Evolutionary conservation across 1,140 invertebrate species (phyloP).

Genomic region (Hirudo medicinalis): DNA sequence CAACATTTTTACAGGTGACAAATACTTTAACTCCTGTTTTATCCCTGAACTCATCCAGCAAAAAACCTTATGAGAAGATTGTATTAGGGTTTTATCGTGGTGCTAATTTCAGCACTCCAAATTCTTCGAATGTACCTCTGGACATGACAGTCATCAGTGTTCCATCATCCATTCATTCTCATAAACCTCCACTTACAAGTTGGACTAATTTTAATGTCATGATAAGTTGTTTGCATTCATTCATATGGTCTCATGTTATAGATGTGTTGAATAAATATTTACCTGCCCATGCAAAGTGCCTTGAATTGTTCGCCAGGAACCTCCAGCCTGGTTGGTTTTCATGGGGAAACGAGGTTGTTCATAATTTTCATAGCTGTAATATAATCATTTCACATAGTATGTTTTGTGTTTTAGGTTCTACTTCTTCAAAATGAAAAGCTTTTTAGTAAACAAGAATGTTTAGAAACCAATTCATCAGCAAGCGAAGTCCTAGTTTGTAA

Average conservation of each 20-base stretch:
- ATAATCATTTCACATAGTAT: too few species aligned
- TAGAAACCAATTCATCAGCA: too few species aligned
- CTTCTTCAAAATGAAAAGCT: too few species aligned
- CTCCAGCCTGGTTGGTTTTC: constrained; percentile 68
- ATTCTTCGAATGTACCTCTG: constrained; percentile 16
- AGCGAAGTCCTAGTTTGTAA: too few species aligned
- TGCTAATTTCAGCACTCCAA: constrained; percentile 40
- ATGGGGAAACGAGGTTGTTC: constrained; percentile 61
- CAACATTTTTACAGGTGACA: constrained; percentile 17
- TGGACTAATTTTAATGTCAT: constrained; percentile 20
- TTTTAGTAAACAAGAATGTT: too few species aligned
- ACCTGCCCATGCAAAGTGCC: constrained; percentile 48
- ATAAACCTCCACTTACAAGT: constrained; percentile 65
- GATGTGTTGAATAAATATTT: constrained; percentile 53
- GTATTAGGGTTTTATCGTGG: constrained; percentile 58
- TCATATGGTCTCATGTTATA: constrained; percentile 36
- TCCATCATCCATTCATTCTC: constrained; percentile 79
- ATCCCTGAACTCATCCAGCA: background rate
- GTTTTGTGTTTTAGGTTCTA: too few species aligned
- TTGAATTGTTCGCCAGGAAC: constrained; percentile 80
- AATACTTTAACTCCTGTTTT: constrained; percentile 20
- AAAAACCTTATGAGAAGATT: constrained; percentile 59
- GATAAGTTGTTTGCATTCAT: background rate
- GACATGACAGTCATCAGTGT: constrained; percentile 59
- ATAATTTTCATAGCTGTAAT: too few species aligned